Base-by-base conservation (phyloP, 2,888 invertebrate species). In the Euproctis similis region DNA sequence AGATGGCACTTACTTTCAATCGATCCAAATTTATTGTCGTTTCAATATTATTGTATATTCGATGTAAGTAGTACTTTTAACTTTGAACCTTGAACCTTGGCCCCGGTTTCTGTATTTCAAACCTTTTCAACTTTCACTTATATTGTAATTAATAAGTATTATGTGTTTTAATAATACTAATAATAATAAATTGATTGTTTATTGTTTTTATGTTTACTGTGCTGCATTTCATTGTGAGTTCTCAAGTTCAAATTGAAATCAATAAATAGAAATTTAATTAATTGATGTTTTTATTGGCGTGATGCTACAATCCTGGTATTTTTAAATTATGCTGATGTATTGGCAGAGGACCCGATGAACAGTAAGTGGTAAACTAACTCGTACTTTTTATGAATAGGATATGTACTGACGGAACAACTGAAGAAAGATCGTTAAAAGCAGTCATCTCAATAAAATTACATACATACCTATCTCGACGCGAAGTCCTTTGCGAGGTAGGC, bases 211-310 rank as follows among this genome's bases (percentile, higher is more conserved):
- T 82, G 80, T 80, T 82, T 68, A 70, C 75, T 76, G 72, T 81
- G 80, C 82, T 82, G 78, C 82, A 81, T 82, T 81, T 82, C 72
- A 82, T 78, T 82, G 82, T 82, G 81, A 82, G 81, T 82, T 82
- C n/a, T n/a, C 76, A 82, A 81, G 82, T 82, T 84, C 82, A 84
- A 82, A 82, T 81, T 82, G 81, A 82, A 30, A 81, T 84, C 80
- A 82, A 82, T 84, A 84, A 84, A 84, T 82, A 82, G 82, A 76
- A 66, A 80, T 72, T 62, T 67, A 73, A 74, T 75, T 63, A 46
- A 80, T 74, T 66, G 46, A 72, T 68, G 70, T 80, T 84, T 8
- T 82, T 68, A 80, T 53, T 77, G 56, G 74, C 61, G n/a, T n/a
- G n/a, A n/a, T n/a, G n/a, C n/a, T n/a, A n/a, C n/a, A n/a, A n/a